Percentiles rank a stretch among this genome's conserved stretches.
Conservation (phyloP, 2,888 invertebrate species). For the Scotopteryx bipunctaria region DNA sequence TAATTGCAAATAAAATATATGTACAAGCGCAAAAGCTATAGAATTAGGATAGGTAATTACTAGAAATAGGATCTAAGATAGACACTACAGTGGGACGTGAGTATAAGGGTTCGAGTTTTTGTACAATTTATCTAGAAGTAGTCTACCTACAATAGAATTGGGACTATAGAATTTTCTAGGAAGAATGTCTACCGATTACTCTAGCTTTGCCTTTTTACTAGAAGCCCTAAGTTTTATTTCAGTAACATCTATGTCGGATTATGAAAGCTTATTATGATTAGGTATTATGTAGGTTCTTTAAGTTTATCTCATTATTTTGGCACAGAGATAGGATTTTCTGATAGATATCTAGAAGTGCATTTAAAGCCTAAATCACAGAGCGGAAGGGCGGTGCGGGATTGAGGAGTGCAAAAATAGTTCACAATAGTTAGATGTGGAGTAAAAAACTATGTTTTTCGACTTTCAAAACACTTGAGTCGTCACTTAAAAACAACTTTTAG, state of each 20-base stretch:
- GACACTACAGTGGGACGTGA: conserved; percentile 77
- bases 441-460: conserved; percentile 55
- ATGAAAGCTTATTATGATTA: conserved; percentile 11
- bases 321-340: conserved; percentile 66
- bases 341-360: conserved; percentile 57
- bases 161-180: conserved; percentile 63
- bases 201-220: conserved; percentile 26
- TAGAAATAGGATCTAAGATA: conserved; percentile 52
- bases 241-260: conserved; percentile 13
- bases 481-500: conserved; percentile 30
- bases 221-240: conserved; percentile 12
- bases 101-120: conserved; percentile 77
- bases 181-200: conserved; percentile 52
- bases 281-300: conserved; percentile 26
- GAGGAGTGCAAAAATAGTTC: conserved; percentile 78
- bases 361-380: conserved; percentile 80
- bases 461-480: conserved; percentile 29
- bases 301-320: conserved; percentile 66
- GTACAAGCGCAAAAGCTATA: conserved; percentile 32
- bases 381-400: conserved; percentile 72
- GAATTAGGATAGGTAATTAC: conserved; percentile 39
- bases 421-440: conserved; percentile 53
- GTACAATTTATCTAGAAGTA: conserved; percentile 68
- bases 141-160: conserved; percentile 55
- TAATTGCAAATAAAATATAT: conserved; percentile 4